These are phyloP conservation scores for Mohoua ochrocephala DNA, from an alignment of 2,113 vertebrate species.

Conservation along the genomic window DNA sequence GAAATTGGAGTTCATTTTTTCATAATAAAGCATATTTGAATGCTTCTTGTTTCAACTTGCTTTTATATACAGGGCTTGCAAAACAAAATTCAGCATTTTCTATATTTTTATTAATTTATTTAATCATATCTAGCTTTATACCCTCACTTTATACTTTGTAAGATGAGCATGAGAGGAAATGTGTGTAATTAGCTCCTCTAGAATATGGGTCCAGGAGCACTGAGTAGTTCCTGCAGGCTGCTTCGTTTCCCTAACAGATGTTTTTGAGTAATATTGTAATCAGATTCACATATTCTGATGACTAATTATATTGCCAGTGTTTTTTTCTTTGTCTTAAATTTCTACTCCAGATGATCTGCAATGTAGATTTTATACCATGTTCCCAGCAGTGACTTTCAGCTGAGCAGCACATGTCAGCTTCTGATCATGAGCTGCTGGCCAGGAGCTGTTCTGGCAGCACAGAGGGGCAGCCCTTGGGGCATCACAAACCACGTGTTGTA, in stretches of 20 bases:
- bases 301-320: not conserved
- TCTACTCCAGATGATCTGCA: not conserved
- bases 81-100: not conserved
- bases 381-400: not conserved
- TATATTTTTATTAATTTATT: not conserved
- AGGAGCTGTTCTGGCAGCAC: not conserved
- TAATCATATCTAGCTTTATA: not conserved
- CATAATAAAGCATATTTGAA: not conserved
- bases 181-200: constrained; percentile 23
- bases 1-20: not conserved
- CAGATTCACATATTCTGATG: constrained; percentile 6
- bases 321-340: not conserved
- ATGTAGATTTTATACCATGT: not conserved
- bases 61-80: not conserved
- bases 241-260: constrained; percentile 36
- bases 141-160: not conserved
- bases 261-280: constrained; percentile 55
- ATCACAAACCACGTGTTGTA: not conserved
- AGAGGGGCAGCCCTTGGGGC: not conserved
- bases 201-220: constrained; percentile 1
- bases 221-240: constrained; percentile 30
- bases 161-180: not conserved
- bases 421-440: rapidly evolving
- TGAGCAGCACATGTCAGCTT: not conserved
- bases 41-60: not conserved